Evolutionary conservation across 2,888 invertebrate genomes (phyloP), one percentile per base, ranked within the genome.

Genomic region (Acleris laterana): DNA sequence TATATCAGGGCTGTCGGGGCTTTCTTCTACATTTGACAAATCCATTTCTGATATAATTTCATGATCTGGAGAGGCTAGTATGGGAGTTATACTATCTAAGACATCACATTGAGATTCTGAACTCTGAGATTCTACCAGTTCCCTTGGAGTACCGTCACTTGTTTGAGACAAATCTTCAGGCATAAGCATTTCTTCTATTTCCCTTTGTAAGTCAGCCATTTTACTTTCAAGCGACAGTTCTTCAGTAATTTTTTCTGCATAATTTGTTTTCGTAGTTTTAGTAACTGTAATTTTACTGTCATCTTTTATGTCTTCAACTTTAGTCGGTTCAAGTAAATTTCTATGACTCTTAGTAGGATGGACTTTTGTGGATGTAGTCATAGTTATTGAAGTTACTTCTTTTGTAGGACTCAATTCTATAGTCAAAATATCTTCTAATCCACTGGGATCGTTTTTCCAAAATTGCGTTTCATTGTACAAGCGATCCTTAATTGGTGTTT

Each of bases 171-270:
- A 85, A 74, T 89, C 91, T 84, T 91, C 91, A 48, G 93, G 93
- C 32, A 87, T 72, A 42, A 93, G 72, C 88, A 92, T 88, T 82
- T 93, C 92, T 71, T 93, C 93, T 48, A 93, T 93, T 84, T 93
- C 93, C 74, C 89, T 82, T 78, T 91, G 92, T 62, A 93, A 80
- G 70, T 90, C 92, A 52, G 92, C 93, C 88, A 93, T 91, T 85
- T 93, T 89, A 73, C 83, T 84, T 75, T 92, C 93, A 60, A 92
- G 83, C 1, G 90, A 90, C 68, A 86, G 84, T 71, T 92, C 90
- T 63, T 88, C 90, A 22, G 83, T 79, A 66, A 88, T 81, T 67
- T 80, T 83, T 49, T 49, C 58, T 17, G 28, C 32, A 22, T 17
- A 17, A 20, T 44, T 61, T 20, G 44, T 44, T 46, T 66, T 46